Base-by-base conservation (phyloP, 2,797 vertebrate genomes). In the Sebastes vulpes region DNA sequence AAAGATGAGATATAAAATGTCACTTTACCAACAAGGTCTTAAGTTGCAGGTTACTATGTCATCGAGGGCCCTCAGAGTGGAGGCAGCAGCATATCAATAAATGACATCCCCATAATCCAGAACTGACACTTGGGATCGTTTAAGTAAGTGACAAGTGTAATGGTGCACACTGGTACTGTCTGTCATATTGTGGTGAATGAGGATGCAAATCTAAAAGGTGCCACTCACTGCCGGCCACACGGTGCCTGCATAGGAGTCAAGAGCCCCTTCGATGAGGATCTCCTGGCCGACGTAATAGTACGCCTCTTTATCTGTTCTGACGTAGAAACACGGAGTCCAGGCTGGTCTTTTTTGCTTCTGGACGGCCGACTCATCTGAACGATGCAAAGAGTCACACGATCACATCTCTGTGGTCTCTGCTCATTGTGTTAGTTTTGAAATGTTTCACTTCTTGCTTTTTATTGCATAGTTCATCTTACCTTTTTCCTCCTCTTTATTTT, bases 201-300 rank as follows among this genome's bases (percentile, higher is more conserved):
- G 20, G 8, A 11, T 64, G 11, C n/a, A 72, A 28, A 32, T 32
- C 9, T 32, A 32, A 32, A 32, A 48, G 9, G 6, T 23, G 9
- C 7, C 31, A 75, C 97, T 97, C 89, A 99, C 98, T 82, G 89
- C 98, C 0, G 98, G 98, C 98, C 98, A 99, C 56, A 97, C 96
- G 84, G 96, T 94, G 0, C 97, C 96, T 69, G 96, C 98, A 0
- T 86, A 97, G 23, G 95, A 96, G 78, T 99, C 98, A 18, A 98
- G 92, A 20, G 95, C 97, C 68, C 97, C 97, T 31, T 95, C 90
- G 65, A 99, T 96, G 57, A 89, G 21, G 2, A 99, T 98, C 81
- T 96, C 87, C 56, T 96, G 91, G 52, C 97, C 98, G 0, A 29
- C 96, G 0, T 96, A 99, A 0, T 23, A 53, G 29, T 96, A 95